Evolutionary conservation across 92 coral and sea anemone genomes (phyloP).

Genomic region (Porites evermanni): DNA sequence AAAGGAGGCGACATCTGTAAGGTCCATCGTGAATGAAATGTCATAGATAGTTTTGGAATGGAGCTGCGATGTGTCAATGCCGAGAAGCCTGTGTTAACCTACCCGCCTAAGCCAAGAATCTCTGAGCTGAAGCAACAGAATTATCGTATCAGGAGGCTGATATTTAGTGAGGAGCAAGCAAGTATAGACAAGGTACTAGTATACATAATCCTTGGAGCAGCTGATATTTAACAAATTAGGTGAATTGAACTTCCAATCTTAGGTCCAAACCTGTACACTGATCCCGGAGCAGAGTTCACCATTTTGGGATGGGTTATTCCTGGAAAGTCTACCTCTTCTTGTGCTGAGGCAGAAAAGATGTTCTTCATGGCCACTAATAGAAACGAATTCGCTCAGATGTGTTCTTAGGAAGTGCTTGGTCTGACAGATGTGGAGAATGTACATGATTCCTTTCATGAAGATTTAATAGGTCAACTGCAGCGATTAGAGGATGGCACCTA

Average conservation of each 20-base stretch:
- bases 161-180: slow-evolving; percentile 52
- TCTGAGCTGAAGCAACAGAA: slow-evolving; percentile 46
- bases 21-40: slow-evolving; percentile 30
- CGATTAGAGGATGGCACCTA: slow-evolving; percentile 67
- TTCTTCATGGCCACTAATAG: slow-evolving; percentile 59
- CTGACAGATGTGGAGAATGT: slow-evolving; percentile 36
- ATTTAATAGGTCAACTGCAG: slow-evolving; percentile 38
- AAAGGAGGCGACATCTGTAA: slow-evolving; percentile 48
- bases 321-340: slow-evolving; percentile 34
- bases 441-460: slow-evolving; percentile 54
- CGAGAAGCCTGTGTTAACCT: slow-evolving; percentile 53
- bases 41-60: slow-evolving; percentile 31
- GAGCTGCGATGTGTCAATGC: slow-evolving; percentile 49
- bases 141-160: slow-evolving; percentile 24
- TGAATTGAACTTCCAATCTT: slow-evolving; percentile 57
- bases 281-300: slow-evolving; percentile 77
- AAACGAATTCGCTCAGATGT: slow-evolving; percentile 65
- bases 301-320: slow-evolving; percentile 70
- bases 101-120: slow-evolving; percentile 51
- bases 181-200: no score
- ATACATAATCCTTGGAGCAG: slow-evolving; percentile 67
- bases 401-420: slow-evolving; percentile 79
- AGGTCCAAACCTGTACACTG: slow-evolving; percentile 65
- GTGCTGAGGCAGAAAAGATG: slow-evolving; percentile 55
- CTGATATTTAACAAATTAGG: slow-evolving; percentile 63